Base-by-base conservation (phyloP, 2,797 vertebrate species). In the Aselliscus stoliczkanus region DNA sequence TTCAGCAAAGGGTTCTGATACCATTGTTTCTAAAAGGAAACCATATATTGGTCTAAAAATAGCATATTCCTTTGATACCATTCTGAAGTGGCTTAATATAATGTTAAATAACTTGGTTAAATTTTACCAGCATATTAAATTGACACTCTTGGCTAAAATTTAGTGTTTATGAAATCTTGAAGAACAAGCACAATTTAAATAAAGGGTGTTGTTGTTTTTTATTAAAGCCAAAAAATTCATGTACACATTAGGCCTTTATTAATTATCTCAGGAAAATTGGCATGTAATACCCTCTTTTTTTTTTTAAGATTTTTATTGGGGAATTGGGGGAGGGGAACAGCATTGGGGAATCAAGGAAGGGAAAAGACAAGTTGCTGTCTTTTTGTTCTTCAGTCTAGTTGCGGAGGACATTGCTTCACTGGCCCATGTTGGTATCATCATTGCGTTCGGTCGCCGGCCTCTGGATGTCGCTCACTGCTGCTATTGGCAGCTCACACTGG, bases 71-170 rank as follows among this genome's bases (percentile, higher is more conserved):
- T 54, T 13, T 23, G 70, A 34, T 54, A 82, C 47, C 20, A 64
- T 88, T 69, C 70, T 50, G 10, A 92, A 80, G 52, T 14, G 27
- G 50, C 42, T 90, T 80, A 44, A 29, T 73, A 31, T 37, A 93
- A 65, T 69, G 70, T 65, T 87, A 92, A 92, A 65, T 83, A 93
- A 92, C 27, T 87, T 62, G 20, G 84, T 31, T 88, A 92, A 50
- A 50, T 90, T 90, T 92, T 50, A 80, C 52, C 34, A 86, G 60
- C 34, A 76, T 84, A 70, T 88, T 65, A 87, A 65, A 75, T 42
- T 76, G 60, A 72, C 7, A 83, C 25, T 65, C 12, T 52, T 12
- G 47, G 44, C 9, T 92, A 64, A 92, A 91, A 82, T 2, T 20
- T 67, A 65, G 7, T 54, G 2, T 82, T 95, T 56, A 88, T 52